Base-by-base conservation (phyloP, 2,888 invertebrate genomes). In the Chrysomela aeneicollis region DNA sequence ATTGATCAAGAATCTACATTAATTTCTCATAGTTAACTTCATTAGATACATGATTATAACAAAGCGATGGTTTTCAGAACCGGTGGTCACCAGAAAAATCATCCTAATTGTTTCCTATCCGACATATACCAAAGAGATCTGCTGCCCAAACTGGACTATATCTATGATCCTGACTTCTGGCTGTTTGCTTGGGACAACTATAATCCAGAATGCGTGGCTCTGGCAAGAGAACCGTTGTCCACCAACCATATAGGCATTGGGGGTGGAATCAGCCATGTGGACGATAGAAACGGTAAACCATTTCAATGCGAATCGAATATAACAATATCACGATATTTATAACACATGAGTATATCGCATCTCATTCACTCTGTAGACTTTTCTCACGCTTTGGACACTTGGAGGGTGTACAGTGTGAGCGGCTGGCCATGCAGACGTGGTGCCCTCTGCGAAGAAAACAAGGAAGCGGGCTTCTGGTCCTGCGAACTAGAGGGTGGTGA, bases 181-280 rank as follows among this genome's bases (percentile, higher is more conserved):
- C 81, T 92, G 22, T 93, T 92, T 73, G 90, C 92, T 0, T 94
- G 92, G 87, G 92, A 93, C 75, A 87, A 91, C 50, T 89, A 90
- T 71, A 92, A 92, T 77, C 89, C 91, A 15, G 86, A 88, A 21
- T 94, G 94, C 65, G 69, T 75, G 3, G 73, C 76, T 10, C 53
- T 79, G 15, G 74, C 73, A 0, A 63, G 70, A 50, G 72, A 76
- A 59, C 73, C 72, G 0, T 6, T 72, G 2, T 70, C 71, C 42
- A 61, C 66, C 42, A 71, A 70, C 26, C 62, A 69, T 22, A 67
- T 71, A 21, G 61, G 61, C 37, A 50, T 67, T 37, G 61, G 66
- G 19, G 58, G 62, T 32, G 62, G 66, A 30, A 53, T 64, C 58
- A 15, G 4, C 42, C 42, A 42, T 6, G 3, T 42, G 3, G 51